These are phyloP conservation scores for Ptychodera flava DNA, from an alignment of 35 echinoderm and acorn worm genomes.

Conservation along the genomic window DNA sequence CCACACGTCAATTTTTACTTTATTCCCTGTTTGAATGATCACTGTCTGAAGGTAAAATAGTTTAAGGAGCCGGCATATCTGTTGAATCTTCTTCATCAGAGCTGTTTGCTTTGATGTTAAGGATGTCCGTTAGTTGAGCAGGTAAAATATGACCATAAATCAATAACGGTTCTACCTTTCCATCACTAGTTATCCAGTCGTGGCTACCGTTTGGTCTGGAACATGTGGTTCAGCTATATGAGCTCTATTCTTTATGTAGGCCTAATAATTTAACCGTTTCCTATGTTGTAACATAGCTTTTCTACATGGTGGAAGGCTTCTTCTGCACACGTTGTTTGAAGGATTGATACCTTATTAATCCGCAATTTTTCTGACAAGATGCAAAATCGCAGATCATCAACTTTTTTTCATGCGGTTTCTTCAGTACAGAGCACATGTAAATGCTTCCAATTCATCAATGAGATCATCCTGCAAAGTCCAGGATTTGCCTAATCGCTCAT, in stretches of 20 bases:
- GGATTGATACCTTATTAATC: background rate
- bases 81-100: background rate
- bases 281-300: slow-evolving; percentile 14
- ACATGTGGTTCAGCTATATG: slow-evolving; percentile 13
- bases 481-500: slow-evolving; percentile 13
- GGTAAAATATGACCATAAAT: slow-evolving; percentile 5
- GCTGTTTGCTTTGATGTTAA: background rate
- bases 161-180: slow-evolving; percentile 11
- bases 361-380: background rate
- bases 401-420: slow-evolving; percentile 10
- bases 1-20: too few relatives aligned
- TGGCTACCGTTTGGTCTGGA: slow-evolving; percentile 14
- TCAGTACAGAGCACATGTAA: slow-evolving; percentile 44
- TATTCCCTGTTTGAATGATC: too few relatives aligned
- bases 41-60: too few relatives aligned
- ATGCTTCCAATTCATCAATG: slow-evolving; percentile 29
- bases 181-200: slow-evolving; percentile 5
- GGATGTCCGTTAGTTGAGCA: background rate
- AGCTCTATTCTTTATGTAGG: slow-evolving; percentile 31
- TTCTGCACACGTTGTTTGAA: slow-evolving; percentile 5
- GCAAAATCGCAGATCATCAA: slow-evolving; percentile 36
- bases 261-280: slow-evolving; percentile 18
- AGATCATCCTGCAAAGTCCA: slow-evolving; percentile 31
- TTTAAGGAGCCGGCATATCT: too few relatives aligned
- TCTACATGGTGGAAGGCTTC: slow-evolving; percentile 39